Conservation (phyloP, 2,797 vertebrate species). For the Okamejei kenojei region DNA sequence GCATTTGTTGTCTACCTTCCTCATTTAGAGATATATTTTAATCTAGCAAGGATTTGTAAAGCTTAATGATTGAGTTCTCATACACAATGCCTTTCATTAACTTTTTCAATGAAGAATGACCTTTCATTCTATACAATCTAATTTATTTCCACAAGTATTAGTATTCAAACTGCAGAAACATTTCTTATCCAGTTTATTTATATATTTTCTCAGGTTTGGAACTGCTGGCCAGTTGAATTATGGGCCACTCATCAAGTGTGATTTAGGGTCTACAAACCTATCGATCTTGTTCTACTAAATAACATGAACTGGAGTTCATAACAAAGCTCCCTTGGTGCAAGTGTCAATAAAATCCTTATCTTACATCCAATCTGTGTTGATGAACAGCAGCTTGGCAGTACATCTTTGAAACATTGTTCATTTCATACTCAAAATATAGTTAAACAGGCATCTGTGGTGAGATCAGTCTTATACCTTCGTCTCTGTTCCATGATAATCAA, state of each 20-base stretch:
- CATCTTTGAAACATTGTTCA: not conserved
- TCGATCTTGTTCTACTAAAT: not conserved
- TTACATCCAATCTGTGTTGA: not conserved
- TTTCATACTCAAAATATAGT: not conserved
- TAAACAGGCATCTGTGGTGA: not conserved
- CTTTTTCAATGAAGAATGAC: not conserved
- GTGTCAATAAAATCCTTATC: not conserved
- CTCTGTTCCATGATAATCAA: not conserved
- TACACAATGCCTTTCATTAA: not conserved
- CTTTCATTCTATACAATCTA: not conserved
- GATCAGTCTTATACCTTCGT: not conserved
- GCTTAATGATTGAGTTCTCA: not conserved
- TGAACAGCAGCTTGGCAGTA: not conserved
- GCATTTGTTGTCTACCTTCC: no score
- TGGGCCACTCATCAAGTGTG: not conserved
- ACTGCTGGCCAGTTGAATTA: not conserved
- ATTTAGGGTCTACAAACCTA: not conserved
- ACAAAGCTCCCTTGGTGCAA: not conserved
- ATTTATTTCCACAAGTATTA: not conserved
- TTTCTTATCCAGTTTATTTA: not conserved
- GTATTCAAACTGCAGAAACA: not conserved
- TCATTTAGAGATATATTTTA: not conserved
- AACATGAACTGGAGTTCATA: not conserved
- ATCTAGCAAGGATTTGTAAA: not conserved
- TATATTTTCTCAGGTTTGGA: not conserved